phyloP scores from a whole-genome alignment of 2,888 invertebrate species.

The Creontiades dilutus region DNA sequence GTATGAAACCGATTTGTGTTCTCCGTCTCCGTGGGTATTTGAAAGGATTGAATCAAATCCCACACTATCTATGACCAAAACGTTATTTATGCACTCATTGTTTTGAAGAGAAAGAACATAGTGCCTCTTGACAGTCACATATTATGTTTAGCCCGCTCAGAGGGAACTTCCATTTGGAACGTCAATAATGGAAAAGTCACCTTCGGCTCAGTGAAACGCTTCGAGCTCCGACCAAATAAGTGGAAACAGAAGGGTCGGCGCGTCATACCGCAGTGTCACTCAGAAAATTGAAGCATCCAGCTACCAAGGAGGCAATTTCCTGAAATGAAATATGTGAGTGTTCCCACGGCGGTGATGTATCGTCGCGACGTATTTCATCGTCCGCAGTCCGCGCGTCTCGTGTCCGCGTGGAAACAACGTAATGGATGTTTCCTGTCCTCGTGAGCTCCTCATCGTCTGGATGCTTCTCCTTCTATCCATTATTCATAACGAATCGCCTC shows the following conservation, averaged over 20 bases:
- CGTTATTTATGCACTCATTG: too few relatives aligned
- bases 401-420: constrained; percentile 25
- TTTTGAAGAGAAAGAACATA: too few relatives aligned
- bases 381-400: constrained; percentile 20
- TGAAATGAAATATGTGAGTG: constrained; percentile 27
- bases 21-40: too few relatives aligned
- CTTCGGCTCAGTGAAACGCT: too few relatives aligned
- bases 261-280: constrained; percentile 32
- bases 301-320: constrained; percentile 33
- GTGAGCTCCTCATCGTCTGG: constrained; percentile 44
- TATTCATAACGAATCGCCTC: constrained; percentile 42
- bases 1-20: too few relatives aligned
- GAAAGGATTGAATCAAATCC: too few relatives aligned
- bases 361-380: constrained; percentile 29
- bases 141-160: too few relatives aligned
- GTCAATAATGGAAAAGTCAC: too few relatives aligned
- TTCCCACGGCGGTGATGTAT: not conserved
- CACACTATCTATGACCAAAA: too few relatives aligned
- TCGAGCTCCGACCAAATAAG: not conserved
- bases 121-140: too few relatives aligned
- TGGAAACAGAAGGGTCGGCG: constrained; percentile 13
- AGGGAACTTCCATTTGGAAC: too few relatives aligned
- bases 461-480: not conserved
- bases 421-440: constrained; percentile 49
- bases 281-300: constrained; percentile 25